Base-by-base conservation (phyloP, 2,797 vertebrate species). In the Heliangelus exortis region DNA sequence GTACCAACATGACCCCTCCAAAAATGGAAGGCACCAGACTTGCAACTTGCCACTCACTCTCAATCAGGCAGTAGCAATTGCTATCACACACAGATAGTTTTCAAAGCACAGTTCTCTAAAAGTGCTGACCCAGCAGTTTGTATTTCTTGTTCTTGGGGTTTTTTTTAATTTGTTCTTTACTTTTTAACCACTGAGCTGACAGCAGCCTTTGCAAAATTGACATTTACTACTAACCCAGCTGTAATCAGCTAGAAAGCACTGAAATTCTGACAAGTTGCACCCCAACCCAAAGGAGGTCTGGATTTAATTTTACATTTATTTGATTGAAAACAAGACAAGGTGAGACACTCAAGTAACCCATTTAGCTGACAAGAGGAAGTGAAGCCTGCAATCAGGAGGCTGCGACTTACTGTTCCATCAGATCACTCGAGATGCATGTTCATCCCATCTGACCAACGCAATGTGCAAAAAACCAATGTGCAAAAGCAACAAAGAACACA, bases 21-120 rank as follows among this genome's bases (percentile, higher is more conserved):
- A 50, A 76, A 55, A 53, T 1, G 3, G 39, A 48, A 28, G 16
- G 15, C 18, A 12, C 6, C 3, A 17, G 54, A 53, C 29, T 12
- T 14, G 28, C 59, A 17, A 12, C n/a, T n/a, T 45, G 33, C 41
- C 33, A 18, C 45, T 41, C 1, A 0, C 22, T 63, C 29, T 8
- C 33, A 4, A 6, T 6, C 2, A 2, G 71, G 47, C 9, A 0
- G 33, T 1, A 36, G 41, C 19, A 18, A 33, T 2, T 10, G 34
- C 48, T 55, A 4, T 13, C n/a, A 9, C 41, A 45, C 50, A 15
- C 0, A 0, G 20, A 14, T 28, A 3, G 28, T 12, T 79, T 33
- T 21, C 48, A 15, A 47, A 68, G 63, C 0, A 33, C 36, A 10
- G 23, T 1, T 55, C n/a, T 58, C n/a, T 33, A 43, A 11, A 78